phyloP scores from a whole-genome alignment of 1,140 invertebrate species.

The Drosophila prosaltans region DNA sequence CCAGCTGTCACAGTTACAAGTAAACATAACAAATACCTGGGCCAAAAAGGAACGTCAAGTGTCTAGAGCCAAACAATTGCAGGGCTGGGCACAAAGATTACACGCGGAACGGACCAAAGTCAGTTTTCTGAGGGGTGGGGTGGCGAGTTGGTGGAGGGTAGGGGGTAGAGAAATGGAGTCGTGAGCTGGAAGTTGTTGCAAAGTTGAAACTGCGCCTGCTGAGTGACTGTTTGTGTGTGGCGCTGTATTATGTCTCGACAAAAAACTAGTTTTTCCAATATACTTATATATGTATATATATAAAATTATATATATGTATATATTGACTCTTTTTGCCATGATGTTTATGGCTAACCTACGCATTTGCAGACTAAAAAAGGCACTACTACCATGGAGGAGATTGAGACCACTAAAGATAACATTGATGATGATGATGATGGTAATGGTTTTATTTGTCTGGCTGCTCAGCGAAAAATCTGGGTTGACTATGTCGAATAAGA shows the following conservation, averaged over 20 bases:
- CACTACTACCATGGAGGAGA: neutral
- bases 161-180: slow-evolving; percentile 10
- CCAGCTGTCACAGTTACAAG: slow-evolving; percentile 44
- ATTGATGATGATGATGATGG: slow-evolving; percentile 2
- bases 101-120: neutral
- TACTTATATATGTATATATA: neutral
- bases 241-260: slow-evolving; percentile 24
- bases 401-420: slow-evolving; percentile 6
- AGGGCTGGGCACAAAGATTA: neutral
- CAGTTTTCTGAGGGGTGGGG: too few species aligned
- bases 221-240: slow-evolving; percentile 27
- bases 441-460: slow-evolving; percentile 47
- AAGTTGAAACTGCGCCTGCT: slow-evolving; percentile 5
- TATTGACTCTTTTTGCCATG: slow-evolving; percentile 11
- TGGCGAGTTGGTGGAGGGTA: too few species aligned
- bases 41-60: slow-evolving; percentile 60
- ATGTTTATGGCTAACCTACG: slow-evolving; percentile 59
- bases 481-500: slow-evolving; percentile 43
- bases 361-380: slow-evolving; percentile 43
- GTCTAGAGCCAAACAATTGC: slow-evolving; percentile 42
- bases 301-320: neutral
- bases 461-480: slow-evolving; percentile 29
- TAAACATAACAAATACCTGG: slow-evolving; percentile 54
- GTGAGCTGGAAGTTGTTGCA: slow-evolving; percentile 10
- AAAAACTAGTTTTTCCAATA: slow-evolving; percentile 57